phyloP scores from a whole-genome alignment of 2,888 invertebrate genomes.

The Leptopilina drosophilae region DNA sequence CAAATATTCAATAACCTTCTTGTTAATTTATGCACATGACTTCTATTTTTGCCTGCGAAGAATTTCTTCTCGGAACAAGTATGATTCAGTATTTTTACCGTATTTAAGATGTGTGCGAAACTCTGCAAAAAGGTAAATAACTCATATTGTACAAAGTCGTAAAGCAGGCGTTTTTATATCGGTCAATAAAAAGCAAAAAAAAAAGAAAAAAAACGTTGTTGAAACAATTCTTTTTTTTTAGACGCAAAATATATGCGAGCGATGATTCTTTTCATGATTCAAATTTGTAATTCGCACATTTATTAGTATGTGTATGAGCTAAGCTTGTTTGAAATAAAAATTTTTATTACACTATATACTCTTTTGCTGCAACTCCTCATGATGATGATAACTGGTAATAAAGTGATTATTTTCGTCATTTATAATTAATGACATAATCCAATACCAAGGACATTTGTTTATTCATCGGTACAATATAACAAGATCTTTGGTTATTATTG shows the following conservation, averaged over 20 bases:
- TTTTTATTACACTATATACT: neutral
- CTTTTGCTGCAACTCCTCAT: neutral
- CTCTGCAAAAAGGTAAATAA: constrained; percentile 1
- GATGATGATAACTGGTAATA: neutral
- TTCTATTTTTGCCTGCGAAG: constrained; percentile 5
- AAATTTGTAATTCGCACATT: neutral
- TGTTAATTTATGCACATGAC: neutral
- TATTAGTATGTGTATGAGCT: neutral
- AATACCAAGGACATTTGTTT: neutral
- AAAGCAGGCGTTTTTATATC: neutral
- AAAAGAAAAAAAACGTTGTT: too few species aligned
- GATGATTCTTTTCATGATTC: neutral
- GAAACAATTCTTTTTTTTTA: neutral
- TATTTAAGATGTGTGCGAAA: neutral
- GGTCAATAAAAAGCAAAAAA: neutral
- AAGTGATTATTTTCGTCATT: neutral
- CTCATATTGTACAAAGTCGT: neutral
- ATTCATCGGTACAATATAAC: too few species aligned
- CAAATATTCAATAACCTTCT: neutral
- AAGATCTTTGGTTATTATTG: too few species aligned
- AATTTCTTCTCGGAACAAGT: constrained; percentile 13
- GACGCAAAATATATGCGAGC: neutral
- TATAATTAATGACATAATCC: neutral
- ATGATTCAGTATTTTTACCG: neutral
- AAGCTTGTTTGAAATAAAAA: neutral